These are phyloP conservation scores for Trachelus tabidus DNA, from an alignment of 2,888 invertebrate species.

Conservation along the genomic window DNA sequence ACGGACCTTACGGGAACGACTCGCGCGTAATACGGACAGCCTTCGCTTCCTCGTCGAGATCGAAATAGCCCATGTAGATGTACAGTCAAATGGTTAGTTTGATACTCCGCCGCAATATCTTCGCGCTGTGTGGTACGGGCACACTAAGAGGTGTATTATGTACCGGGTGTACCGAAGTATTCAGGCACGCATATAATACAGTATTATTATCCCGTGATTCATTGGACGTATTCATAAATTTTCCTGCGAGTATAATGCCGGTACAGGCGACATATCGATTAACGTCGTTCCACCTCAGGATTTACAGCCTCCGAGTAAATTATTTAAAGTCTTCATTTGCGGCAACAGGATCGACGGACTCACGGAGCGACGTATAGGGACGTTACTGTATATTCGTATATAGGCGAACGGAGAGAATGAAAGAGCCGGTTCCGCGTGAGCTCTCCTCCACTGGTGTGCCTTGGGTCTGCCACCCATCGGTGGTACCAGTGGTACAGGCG, in stretches of 20 bases:
- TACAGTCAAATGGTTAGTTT: not conserved
- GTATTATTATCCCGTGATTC: slow-evolving; percentile 60
- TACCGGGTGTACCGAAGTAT: not conserved
- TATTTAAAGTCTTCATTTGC: slow-evolving; percentile 64
- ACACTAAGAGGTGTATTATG: not conserved
- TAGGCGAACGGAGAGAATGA: slow-evolving; percentile 6
- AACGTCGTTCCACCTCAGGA: slow-evolving; percentile 53
- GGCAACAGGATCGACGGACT: slow-evolving; percentile 34
- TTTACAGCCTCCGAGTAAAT: slow-evolving; percentile 61
- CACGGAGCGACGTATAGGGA: slow-evolving; percentile 10
- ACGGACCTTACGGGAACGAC: not conserved
- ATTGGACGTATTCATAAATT: slow-evolving; percentile 60
- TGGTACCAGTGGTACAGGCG: not conserved
- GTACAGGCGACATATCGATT: slow-evolving; percentile 56
- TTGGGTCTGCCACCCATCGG: not conserved
- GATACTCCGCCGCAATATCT: not conserved
- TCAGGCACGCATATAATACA: slow-evolving; percentile 12
- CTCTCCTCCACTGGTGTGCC: not conserved
- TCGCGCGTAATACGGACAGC: not conserved
- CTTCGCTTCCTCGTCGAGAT: not conserved
- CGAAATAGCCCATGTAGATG: not conserved
- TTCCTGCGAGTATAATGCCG: slow-evolving; percentile 43
- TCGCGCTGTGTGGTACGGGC: not conserved
- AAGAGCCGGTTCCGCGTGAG: not conserved
- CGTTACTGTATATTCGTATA: not conserved